Evolutionary conservation across 2,797 vertebrate species (phyloP), one percentile per base, ranked within the genome.

Genomic region (Hozukius guyotensis): DNA sequence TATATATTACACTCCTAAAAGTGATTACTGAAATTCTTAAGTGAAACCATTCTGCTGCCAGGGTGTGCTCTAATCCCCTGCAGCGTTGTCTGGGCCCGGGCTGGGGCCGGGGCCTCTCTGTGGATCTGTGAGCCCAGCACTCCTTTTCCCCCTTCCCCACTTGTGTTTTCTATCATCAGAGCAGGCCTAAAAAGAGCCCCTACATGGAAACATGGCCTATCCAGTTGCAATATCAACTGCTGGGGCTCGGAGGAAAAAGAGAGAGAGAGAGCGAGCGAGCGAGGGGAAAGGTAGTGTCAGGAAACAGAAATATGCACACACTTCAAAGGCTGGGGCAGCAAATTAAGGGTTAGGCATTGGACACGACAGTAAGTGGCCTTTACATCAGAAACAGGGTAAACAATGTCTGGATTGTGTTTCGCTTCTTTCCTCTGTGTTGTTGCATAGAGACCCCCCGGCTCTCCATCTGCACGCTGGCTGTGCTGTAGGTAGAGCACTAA

Each of bases 1-100:
- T 95, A 96, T 96, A 96, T 96, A 96, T 96, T 96, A 96, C 95
- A 94, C 96, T 96, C 95, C 96, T 96, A 96, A 96, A 96, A 96
- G 96, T 96, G 95, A 96, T 96, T 96, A 96, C 95, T 96, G 95
- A 96, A 96, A 96, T 96, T 96, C 95, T 96, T 96, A 96, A 96
- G 96, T 96, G 94, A 96, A 96, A 96, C 95, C 96, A 96, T 96
- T 96, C 95, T 94, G 94, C 95, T 96, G 95, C 94, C 95, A 95
- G 95, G 95, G 95, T 95, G 95, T 96, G 95, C 94, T 95, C 94
- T 96, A 96, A 96, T 95, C 95, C 95, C 95, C 95, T 92, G 94
- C 93, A 94, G 95, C 92, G 94, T 94, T 94, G 95, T 95, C 95
- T 96, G 94, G 94, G 93, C 90, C 49, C 67, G 89, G 85, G 81